phyloP scores from a whole-genome alignment of 2,113 vertebrate genomes.

The Cryptotis parvus region DNA sequence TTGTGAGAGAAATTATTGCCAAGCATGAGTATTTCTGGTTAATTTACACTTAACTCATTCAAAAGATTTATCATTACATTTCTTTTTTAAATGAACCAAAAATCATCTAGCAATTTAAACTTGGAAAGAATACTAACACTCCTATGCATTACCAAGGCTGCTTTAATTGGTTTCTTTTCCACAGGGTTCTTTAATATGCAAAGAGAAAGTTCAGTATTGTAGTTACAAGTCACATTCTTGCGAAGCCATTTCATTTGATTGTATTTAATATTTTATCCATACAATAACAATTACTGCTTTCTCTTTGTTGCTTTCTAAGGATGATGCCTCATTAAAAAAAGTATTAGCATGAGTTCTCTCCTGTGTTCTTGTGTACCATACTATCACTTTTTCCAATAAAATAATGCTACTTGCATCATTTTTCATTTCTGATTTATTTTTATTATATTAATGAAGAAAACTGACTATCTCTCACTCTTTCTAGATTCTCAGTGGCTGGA shows the following conservation, averaged over 20 bases:
- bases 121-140: slow-evolving; percentile 54
- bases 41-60: slow-evolving; percentile 76
- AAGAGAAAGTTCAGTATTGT: slow-evolving; percentile 63
- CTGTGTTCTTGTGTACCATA: background rate
- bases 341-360: background rate
- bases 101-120: slow-evolving; percentile 70
- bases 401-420: background rate
- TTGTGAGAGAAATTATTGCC: slow-evolving; percentile 54
- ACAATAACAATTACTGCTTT: slow-evolving; percentile 1
- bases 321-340: background rate
- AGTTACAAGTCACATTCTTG: slow-evolving; percentile 32
- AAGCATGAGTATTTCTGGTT: slow-evolving; percentile 68
- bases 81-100: slow-evolving; percentile 65
- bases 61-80: slow-evolving; percentile 67
- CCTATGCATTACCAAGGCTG: background rate
- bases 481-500: background rate
- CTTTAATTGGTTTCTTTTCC: slow-evolving; percentile 64
- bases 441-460: background rate
- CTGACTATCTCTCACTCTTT: background rate
- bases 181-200: slow-evolving; percentile 43
- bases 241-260: slow-evolving; percentile 66
- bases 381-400: background rate
- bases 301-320: slow-evolving; percentile 53
- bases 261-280: slow-evolving; percentile 27
- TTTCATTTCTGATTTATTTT: background rate